These are phyloP conservation scores for Caenorhabditis angaria DNA, from an alignment of 2,888 invertebrate species.

Conservation along the genomic window DNA sequence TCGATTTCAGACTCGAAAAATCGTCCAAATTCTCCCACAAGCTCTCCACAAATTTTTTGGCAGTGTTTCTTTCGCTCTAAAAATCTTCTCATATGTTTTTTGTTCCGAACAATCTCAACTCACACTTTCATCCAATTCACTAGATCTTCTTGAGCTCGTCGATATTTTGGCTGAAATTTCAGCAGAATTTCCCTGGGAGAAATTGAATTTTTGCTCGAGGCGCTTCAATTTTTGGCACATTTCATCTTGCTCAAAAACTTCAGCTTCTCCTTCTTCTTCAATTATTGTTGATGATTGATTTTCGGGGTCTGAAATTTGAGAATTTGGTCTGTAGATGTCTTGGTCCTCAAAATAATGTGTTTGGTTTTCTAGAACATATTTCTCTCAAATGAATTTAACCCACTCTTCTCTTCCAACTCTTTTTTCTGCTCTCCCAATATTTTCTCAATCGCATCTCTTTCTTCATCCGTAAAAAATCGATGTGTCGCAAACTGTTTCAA, in stretches of 20 bases:
- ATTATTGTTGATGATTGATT: constrained; percentile 14
- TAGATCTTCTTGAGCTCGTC: constrained; percentile 15
- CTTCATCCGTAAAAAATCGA: constrained; percentile 37
- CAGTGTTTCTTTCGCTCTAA: constrained; percentile 56
- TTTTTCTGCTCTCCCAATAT: too few relatives aligned
- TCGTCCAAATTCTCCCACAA: constrained; percentile 39
- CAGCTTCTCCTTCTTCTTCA: constrained; percentile 26
- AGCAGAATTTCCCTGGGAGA: too few relatives aligned
- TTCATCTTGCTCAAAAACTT: constrained; percentile 16
- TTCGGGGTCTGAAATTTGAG: constrained; percentile 17
- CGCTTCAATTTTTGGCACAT: constrained; percentile 43
- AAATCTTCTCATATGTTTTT: not conserved
- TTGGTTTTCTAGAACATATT: not conserved
- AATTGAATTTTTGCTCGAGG: constrained; percentile 43
- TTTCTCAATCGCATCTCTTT: constrained; percentile 26
- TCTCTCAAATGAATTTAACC: not conserved
- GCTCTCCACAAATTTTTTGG: constrained; percentile 44
- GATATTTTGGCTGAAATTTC: not conserved
- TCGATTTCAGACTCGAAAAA: constrained; percentile 38
- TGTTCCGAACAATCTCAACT: not conserved
- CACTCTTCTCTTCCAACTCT: too few relatives aligned
- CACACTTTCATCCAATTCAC: constrained; percentile 42
- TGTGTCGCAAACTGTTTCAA: constrained; percentile 34
- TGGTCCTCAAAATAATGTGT: not conserved
- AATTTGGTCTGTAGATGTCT: too few relatives aligned